Percentiles rank a stretch among this genome's conserved stretches.
Conservation (phyloP, 2,113 vertebrate species). For the Clarias macrocephalus region DNA sequence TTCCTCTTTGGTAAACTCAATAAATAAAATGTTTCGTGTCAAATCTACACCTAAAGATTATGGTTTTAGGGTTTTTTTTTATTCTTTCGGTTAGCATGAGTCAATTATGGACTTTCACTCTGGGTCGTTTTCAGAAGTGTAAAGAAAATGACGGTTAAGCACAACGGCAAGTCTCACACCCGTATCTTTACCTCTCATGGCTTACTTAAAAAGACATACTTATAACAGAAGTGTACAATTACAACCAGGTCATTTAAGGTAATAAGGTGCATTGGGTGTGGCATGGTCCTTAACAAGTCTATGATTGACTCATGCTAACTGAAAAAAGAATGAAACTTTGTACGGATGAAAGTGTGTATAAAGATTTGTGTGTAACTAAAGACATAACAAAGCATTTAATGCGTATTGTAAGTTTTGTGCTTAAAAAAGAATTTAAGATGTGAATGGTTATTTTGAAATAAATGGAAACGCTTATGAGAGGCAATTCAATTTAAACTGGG, state of each 20-base stretch:
- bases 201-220: background rate
- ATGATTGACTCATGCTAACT: slow-evolving; percentile 44
- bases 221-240: background rate
- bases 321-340: background rate
- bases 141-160: slow-evolving; percentile 16
- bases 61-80: background rate
- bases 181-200: background rate
- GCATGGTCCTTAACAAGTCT: slow-evolving; percentile 7
- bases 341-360: background rate
- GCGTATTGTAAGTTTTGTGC: background rate
- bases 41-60: background rate
- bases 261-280: background rate
- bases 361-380: background rate
- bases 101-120: slow-evolving; percentile 41
- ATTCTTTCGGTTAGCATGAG: slow-evolving; percentile 37
- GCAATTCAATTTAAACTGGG: no score
- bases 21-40: background rate
- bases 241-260: slow-evolving; percentile 31
- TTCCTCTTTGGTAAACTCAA: background rate
- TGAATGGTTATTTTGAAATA: background rate
- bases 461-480: background rate
- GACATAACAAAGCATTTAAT: background rate
- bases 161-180: background rate
- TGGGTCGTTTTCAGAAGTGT: background rate
- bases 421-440: background rate